A percentile compares a stretch with the other conserved stretches of the same genome.
phyloP scores from a whole-genome alignment of 2,888 invertebrate species.

The Acleris sparsana region DNA sequence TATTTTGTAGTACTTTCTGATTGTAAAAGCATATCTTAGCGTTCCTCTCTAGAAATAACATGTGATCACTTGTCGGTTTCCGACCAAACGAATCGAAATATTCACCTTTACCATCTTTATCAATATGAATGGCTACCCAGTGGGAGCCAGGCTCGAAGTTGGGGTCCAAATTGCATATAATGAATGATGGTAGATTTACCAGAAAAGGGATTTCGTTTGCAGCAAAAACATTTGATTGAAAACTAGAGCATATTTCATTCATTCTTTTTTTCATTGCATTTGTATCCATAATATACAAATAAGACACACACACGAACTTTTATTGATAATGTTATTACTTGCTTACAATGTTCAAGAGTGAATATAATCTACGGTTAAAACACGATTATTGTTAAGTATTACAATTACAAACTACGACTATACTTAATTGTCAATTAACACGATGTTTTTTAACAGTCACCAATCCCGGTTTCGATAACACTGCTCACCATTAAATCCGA shows the following conservation, averaged over 20 bases:
- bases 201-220: conserved; percentile 25
- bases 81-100: conserved; percentile 38
- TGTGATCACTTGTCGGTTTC: not conserved
- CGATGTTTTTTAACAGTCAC: no score
- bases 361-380: no score
- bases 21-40: not conserved
- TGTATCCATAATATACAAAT: not conserved
- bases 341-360: no score
- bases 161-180: conserved; percentile 30
- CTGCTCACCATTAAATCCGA: no score
- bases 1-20: not conserved
- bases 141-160: conserved; percentile 29
- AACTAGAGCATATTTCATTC: not conserved
- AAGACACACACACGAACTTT: not conserved
- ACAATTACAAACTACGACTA: no score
- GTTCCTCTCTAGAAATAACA: conserved; percentile 3
- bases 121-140: conserved; percentile 38
- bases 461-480: no score
- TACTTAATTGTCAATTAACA: no score
- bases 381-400: no score
- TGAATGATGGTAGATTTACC: not conserved
- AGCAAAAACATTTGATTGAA: conserved; percentile 11
- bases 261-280: not conserved
- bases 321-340: no score
- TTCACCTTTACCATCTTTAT: conserved; percentile 27